Evolutionary conservation across 2,113 vertebrate species (phyloP), one percentile per base, ranked within the genome.

Genomic region (Myotis brandtii): DNA sequence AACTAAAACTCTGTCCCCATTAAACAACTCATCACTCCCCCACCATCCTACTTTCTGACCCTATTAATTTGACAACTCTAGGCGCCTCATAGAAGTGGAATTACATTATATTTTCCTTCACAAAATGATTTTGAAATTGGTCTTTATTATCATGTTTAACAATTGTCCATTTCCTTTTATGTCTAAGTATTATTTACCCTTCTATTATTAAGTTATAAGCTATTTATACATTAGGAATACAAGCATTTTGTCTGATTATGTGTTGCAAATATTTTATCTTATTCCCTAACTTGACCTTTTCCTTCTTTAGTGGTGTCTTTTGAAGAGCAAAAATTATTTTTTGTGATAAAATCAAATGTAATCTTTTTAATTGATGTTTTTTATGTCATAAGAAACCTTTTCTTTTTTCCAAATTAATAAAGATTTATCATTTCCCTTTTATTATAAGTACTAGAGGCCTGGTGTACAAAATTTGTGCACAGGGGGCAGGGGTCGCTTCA

Each of bases 361-460:
- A 46, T 80, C 6, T 52, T 79, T 64, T 52, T 30, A 66, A 92
- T 72, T 89, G 48, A 50, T 73, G 7, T 0, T 66, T 76, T 83
- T 77, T 73, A 21, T 89, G 14, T 43, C 34, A 6, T 64, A 48
- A 56, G 17, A 88, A 91, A 88, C 17, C 23, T 72, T 73, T 48
- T 73, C 6, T 37, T 50, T 34, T 56, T 30, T 86, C 6, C n/a
- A 93, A 82, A n/a, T 86, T 86, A 82, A 18, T 27, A 46, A 96
- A 67, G 1, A 46, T 64, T 89, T 94, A 25, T 80, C 32, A 66
- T 79, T 92, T 79, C 40, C 91, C 23, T 94, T 83, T 66, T 85
- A 64, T 54, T 94, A 72, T 12, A 50, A 52, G 21, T 86, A 59
- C 46, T 46, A 46, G 46, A 46, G 46, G 46, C 10, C 46, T 46